A percentile compares a stretch with the other conserved stretches of the same genome.
Conservation (phyloP, 2,888 invertebrate genomes). For the Polymixis flavicincta region DNA sequence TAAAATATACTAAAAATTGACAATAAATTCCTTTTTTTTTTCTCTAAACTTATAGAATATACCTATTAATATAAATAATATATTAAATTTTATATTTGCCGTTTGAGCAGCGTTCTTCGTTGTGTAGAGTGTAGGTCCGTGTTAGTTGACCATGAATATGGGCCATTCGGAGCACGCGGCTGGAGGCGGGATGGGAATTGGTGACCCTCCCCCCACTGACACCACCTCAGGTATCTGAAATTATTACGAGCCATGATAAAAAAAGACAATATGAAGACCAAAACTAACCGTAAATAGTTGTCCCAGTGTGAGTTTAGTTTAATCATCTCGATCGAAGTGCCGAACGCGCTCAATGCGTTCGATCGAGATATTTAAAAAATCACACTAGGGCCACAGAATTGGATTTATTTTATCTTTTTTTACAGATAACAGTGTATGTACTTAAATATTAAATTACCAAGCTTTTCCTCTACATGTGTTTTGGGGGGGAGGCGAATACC, state of each 20-base stretch:
- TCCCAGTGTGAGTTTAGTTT: too few species aligned
- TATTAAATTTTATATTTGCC: slow-evolving; percentile 37
- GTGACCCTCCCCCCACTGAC: slow-evolving; percentile 86
- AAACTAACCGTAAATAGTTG: neutral
- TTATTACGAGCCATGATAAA: slow-evolving; percentile 13
- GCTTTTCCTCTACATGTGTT: neutral
- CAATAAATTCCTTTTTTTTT: slow-evolving; percentile 26
- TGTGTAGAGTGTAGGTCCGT: slow-evolving; percentile 25
- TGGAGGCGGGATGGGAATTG: slow-evolving; percentile 85
- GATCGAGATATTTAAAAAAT: too few species aligned
- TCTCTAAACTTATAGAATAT: slow-evolving; percentile 25
- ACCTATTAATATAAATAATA: slow-evolving; percentile 6
- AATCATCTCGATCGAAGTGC: too few species aligned
- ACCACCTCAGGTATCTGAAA: slow-evolving; percentile 87
- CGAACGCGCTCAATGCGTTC: too few species aligned
- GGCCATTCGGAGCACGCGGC: slow-evolving; percentile 88
- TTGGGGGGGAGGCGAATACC: slow-evolving; percentile 40
- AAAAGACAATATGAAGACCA: neutral
- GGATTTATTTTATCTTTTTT: neutral
- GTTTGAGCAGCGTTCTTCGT: slow-evolving; percentile 44
- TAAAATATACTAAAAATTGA: slow-evolving; percentile 26
- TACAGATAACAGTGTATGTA: neutral
- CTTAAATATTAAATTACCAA: neutral
- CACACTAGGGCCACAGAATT: neutral
- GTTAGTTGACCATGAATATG: slow-evolving; percentile 87